A percentile compares a stretch with the other conserved stretches of the same genome.
Evolutionary conservation across 2,113 vertebrate species (phyloP).

Genomic region (Psophia crepitans): DNA sequence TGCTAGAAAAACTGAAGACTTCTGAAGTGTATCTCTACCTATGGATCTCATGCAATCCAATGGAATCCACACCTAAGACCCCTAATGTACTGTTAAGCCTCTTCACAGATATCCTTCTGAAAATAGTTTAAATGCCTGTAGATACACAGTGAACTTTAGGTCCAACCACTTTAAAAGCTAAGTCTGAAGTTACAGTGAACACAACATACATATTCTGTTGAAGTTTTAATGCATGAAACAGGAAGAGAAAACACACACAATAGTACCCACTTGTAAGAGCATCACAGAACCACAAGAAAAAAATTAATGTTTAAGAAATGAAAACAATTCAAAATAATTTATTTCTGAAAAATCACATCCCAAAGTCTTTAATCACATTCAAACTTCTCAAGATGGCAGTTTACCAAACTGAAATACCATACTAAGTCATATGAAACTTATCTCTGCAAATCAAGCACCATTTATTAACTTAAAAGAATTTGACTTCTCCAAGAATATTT

Average conservation of each 20-base stretch:
- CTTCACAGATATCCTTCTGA: background rate
- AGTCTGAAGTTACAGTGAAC: background rate
- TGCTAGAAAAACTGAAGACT: background rate
- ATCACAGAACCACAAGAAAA: background rate
- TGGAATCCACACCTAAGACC: background rate
- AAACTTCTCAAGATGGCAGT: background rate
- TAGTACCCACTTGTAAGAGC: background rate
- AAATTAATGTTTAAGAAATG: background rate
- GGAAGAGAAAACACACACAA: background rate
- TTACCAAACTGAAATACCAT: rapidly evolving
- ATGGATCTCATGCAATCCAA: rapidly evolving
- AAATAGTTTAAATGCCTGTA: background rate
- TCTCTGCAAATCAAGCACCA: background rate
- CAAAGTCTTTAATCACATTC: background rate
- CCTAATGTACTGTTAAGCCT: background rate
- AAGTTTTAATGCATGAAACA: background rate
- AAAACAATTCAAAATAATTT: background rate
- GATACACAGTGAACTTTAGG: background rate
- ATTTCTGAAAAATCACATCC: background rate
- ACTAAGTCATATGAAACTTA: background rate
- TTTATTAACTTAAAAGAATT: background rate
- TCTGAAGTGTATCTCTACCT: background rate
- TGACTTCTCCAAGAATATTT: background rate
- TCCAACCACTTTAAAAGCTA: background rate
- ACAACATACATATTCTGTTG: rapidly evolving